Evolutionary conservation across 2,888 invertebrate species (phyloP).

Genomic region (Globia sparganii): DNA sequence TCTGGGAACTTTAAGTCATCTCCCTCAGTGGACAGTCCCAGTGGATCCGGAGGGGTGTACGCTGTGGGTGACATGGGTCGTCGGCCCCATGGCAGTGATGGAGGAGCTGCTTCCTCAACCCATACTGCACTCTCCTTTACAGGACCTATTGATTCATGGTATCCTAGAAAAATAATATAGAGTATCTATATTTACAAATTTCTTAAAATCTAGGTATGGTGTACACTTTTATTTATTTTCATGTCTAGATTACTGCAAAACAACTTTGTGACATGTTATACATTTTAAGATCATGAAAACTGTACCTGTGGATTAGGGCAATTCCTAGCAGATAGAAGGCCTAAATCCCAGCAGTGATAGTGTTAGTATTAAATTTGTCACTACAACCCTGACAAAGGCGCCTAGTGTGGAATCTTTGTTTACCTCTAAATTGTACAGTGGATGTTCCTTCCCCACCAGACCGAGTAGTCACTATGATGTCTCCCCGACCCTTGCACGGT

Average conservation of each 20-base stretch:
- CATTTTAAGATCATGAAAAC: too few relatives aligned
- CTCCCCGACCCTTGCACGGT: slow-evolving; percentile 96
- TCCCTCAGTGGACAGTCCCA: slow-evolving; percentile 97
- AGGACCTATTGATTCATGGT: slow-evolving; percentile 97
- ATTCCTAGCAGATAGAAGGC: background rate
- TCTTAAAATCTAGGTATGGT: background rate
- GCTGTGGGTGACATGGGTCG: slow-evolving; percentile 96
- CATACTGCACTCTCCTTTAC: slow-evolving; percentile 99
- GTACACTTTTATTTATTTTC: too few relatives aligned
- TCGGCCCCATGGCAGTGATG: slow-evolving; percentile 95
- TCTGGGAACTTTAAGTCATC: slow-evolving; percentile 97
- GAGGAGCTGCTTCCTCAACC: slow-evolving; percentile 98
- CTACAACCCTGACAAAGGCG: too few relatives aligned
- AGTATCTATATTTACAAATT: background rate
- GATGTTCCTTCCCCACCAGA: slow-evolving; percentile 97
- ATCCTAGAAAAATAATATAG: slow-evolving; percentile 87
- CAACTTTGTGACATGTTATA: background rate
- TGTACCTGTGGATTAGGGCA: background rate
- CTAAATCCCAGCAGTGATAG: background rate
- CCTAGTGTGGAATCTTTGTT: background rate
- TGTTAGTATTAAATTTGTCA: background rate
- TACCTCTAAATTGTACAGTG: slow-evolving; percentile 96
- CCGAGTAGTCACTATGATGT: slow-evolving; percentile 96
- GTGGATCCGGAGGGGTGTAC: slow-evolving; percentile 97
- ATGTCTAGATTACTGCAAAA: background rate